These are phyloP conservation scores for Bucorvus abyssinicus DNA, from an alignment of 2,797 vertebrate genomes.

Conservation along the genomic window DNA sequence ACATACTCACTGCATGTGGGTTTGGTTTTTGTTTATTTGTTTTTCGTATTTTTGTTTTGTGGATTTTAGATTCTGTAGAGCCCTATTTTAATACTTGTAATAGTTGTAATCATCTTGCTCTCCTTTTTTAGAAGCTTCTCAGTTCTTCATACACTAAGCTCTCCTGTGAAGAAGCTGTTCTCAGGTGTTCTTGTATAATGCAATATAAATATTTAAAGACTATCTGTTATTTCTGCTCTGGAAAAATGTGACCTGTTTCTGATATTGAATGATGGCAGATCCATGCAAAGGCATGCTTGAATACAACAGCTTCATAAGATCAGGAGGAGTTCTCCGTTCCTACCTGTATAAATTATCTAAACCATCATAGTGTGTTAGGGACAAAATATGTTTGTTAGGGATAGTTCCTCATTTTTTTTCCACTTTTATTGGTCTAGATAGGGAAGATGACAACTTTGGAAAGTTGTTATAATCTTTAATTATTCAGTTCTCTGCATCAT, in stretches of 20 bases:
- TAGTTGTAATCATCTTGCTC: background rate
- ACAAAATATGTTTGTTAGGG: background rate
- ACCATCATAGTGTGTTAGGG: background rate
- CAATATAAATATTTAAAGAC: conserved; percentile 35
- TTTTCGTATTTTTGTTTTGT: background rate
- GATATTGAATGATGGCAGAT: background rate
- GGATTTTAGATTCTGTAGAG: background rate
- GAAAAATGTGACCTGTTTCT: background rate
- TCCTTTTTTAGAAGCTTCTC: background rate
- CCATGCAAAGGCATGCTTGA: background rate
- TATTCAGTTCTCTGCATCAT: background rate
- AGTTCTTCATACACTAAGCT: background rate
- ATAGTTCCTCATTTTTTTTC: background rate
- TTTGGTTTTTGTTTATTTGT: background rate
- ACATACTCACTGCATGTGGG: background rate
- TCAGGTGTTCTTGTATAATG: background rate
- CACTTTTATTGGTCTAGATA: background rate
- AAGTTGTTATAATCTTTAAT: background rate
- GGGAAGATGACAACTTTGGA: background rate
- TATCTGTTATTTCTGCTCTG: background rate
- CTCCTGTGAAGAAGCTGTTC: background rate
- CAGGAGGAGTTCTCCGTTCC: background rate
- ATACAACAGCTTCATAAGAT: background rate
- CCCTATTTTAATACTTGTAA: background rate
- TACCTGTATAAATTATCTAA: background rate